phyloP scores from a whole-genome alignment of 2,113 vertebrate genomes.

The Chiloscyllium plagiosum region DNA sequence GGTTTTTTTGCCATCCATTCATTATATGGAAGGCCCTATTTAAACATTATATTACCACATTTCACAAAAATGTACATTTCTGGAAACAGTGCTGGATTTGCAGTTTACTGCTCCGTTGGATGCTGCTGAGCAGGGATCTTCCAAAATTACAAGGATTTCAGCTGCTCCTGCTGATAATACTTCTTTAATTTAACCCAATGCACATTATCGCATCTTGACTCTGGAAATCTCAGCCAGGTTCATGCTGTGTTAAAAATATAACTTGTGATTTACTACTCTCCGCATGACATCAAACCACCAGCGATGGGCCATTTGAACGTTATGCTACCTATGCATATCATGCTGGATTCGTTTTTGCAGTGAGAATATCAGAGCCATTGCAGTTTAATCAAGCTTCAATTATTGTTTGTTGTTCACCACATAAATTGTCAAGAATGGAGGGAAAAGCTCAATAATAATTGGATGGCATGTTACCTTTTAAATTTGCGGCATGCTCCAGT shows the following conservation, averaged over 20 bases:
- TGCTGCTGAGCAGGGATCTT: neutral
- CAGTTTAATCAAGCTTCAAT: constrained; percentile 3
- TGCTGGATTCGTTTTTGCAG: neutral
- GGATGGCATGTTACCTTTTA: neutral
- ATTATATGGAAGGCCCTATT: neutral
- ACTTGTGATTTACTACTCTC: constrained; percentile 15
- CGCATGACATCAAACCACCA: neutral
- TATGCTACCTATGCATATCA: neutral
- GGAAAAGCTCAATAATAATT: neutral
- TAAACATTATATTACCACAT: neutral
- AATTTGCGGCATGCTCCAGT: neutral
- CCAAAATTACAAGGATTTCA: neutral
- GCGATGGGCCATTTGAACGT: neutral
- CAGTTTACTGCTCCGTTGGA: neutral
- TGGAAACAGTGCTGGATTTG: neutral
- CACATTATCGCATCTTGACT: neutral
- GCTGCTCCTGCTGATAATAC: neutral
- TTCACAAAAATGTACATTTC: neutral
- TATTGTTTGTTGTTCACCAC: neutral
- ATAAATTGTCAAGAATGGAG: neutral
- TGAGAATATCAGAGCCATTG: neutral
- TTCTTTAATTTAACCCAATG: neutral
- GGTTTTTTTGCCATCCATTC: neutral
- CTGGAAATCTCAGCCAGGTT: neutral
- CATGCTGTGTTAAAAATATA: neutral